Percentiles rank a stretch among this genome's conserved stretches.
phyloP scores from a whole-genome alignment of 2,797 vertebrate species.

The Chrosomus eos region DNA sequence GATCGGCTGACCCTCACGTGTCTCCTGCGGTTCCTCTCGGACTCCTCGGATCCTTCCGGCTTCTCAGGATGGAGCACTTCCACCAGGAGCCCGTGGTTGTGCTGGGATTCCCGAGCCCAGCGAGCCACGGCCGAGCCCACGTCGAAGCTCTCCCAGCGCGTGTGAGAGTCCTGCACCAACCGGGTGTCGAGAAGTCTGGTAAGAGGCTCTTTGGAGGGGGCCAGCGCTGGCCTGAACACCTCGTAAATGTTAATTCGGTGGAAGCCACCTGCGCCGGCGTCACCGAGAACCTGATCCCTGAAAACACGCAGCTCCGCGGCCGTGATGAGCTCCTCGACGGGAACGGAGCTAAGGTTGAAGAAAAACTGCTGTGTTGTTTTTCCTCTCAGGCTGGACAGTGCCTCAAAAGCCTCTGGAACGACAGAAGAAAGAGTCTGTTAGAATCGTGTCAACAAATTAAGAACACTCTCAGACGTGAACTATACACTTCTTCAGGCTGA shows the following conservation, averaged over 20 bases:
- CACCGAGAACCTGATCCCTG: constrained; percentile 88
- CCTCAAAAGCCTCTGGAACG: constrained; percentile 89
- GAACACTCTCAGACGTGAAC: background rate
- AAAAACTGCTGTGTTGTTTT: constrained; percentile 93
- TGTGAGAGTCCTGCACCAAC: constrained; percentile 91
- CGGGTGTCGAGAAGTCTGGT: constrained; percentile 96
- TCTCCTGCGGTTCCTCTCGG: constrained; percentile 75
- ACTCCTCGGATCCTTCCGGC: constrained; percentile 66
- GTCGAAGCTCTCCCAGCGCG: constrained; percentile 97
- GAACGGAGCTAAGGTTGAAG: constrained; percentile 96
- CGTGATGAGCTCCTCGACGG: constrained; percentile 89
- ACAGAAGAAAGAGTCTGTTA: constrained; percentile 53
- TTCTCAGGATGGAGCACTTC: constrained; percentile 90
- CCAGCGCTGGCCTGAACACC: constrained; percentile 85
- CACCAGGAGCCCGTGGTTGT: constrained; percentile 95
- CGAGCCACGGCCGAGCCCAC: constrained; percentile 91
- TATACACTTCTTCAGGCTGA: constrained; percentile 5
- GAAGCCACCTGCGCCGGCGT: constrained; percentile 77
- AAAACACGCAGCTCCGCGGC: constrained; percentile 96
- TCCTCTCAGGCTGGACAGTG: constrained; percentile 87
- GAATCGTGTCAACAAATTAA: background rate
- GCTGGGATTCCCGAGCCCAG: constrained; percentile 88
- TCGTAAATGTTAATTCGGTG: constrained; percentile 99
- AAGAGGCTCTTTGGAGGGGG: constrained; percentile 82
- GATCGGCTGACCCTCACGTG: constrained; percentile 97